Evolutionary conservation across 2,113 vertebrate genomes (phyloP), one percentile per base, ranked within the genome.

Genomic region (Phocoena phocoena): DNA sequence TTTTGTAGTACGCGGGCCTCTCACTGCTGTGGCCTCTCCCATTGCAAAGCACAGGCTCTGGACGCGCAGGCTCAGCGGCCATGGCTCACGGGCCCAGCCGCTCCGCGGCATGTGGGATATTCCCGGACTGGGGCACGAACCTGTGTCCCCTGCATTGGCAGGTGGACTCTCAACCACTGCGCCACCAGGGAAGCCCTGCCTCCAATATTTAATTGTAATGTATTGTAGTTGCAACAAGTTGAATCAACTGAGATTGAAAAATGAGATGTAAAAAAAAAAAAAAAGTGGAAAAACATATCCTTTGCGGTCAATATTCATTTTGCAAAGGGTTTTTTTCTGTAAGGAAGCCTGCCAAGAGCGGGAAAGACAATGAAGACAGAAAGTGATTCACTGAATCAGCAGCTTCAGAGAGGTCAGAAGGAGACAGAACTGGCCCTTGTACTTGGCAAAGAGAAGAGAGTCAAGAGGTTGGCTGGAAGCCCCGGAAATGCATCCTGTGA

Each of bases 231-330:
- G 55, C 70, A 84, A 38, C n/a, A 84, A 80, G 41, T 8, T 3
- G 26, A 92, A 90, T 88, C 77, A 26, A 71, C 10, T 60, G 84
- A 93, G 50, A 88, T 11, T 50, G 71, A 95, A 96, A 96, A 76
- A 58, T 74, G 60, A 96, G 76, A 67, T 58, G 38, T 33, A 2
- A 86, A 80, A 90, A 90, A 58, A 38, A 38, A 53, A 81, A 81
- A 55, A 20, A 21, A 26, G 53, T 36, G 70, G 85, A 67, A 88
- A 95, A 94, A 73, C 67, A 9, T 53, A 73, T 58, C 65, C 81
- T 95, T 83, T 95, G 95, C 65, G 93, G 96, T 82, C 63, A 83
- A 70, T 89, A 68, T 68, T 77, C 53, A 93, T 96, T 62, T 85
- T 63, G 62, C 95, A 77, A 50, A 95, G 41, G 31, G 28, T 50